Base-by-base conservation (phyloP, 1,140 invertebrate genomes). In the Drosophila nikananu region DNA sequence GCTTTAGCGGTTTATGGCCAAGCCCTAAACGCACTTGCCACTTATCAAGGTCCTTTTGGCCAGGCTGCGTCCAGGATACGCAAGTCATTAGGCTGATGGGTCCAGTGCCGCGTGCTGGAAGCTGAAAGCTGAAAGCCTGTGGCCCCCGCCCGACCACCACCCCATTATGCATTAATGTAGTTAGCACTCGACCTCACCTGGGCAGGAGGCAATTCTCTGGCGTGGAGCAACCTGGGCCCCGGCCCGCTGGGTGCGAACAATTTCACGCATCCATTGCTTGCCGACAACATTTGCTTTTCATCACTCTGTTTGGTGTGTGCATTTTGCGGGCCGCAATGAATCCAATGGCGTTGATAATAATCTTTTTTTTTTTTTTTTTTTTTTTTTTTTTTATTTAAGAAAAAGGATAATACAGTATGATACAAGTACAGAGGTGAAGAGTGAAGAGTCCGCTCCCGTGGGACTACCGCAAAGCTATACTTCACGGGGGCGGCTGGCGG, bases 201-300 rank as follows among this genome's bases (percentile, higher is more conserved):
- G 27, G 41, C 25, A 39, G 39, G 39, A 17, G 30, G 46, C n/a
- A 13, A 10, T 6, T 9, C 17, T 12, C 44, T 4, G 19, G 10
- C 9, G 44, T 51, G 44, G 17, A 27, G 13, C n/a, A 42, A 39
- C 13, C 35, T 19, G 27, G 27, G 42, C 21, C 37, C 37, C 9
- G 23, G 13, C 39, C 35, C 73, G 46, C 71, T 23, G 71, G 71
- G 67, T 61, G 71, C 68, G 54, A 41, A 87, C 80, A 74, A 83
- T 89, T 87, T 87, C 68, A 84, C 84, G 86, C 74, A 75, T 81
- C 81, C 84, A 90, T 89, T 89, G 84, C 75, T 84, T 76, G 54
- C 61, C 63, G 81, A 89, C 81, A 89, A 89, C 84, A 89, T 89
- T 89, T 89, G 84, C 83, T 89, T 89, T 90, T 89, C 84, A 89